These are phyloP conservation scores for Cotesia vestalis DNA, from an alignment of 1,140 invertebrate genomes.

Conservation along the genomic window DNA sequence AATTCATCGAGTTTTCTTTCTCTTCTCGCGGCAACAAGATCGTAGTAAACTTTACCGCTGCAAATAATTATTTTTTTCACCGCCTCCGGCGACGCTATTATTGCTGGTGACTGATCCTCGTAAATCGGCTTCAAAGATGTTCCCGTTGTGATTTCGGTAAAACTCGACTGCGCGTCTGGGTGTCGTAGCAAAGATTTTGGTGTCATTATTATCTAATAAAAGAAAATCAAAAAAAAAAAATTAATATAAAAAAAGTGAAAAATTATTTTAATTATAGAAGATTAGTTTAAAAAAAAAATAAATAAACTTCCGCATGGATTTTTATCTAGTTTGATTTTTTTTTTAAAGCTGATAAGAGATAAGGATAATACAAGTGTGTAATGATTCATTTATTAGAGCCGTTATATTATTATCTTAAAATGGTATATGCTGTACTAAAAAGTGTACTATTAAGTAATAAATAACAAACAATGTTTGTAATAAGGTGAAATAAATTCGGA, in stretches of 20 bases:
- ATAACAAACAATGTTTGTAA: background rate
- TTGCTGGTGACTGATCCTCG: constrained; percentile 63
- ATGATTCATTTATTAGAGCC: background rate
- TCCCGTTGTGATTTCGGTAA: constrained; percentile 73
- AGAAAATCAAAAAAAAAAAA: too few relatives aligned
- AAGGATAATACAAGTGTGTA: background rate
- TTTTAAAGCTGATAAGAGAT: constrained; percentile 1
- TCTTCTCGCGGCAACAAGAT: constrained; percentile 74
- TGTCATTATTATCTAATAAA: constrained; percentile 70
- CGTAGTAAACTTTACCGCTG: constrained; percentile 87
- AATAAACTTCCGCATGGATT: constrained; percentile 1
- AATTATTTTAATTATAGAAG: background rate
- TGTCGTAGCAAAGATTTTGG: constrained; percentile 83
- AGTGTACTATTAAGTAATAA: background rate
- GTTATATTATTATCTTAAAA: background rate
- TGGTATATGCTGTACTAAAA: background rate
- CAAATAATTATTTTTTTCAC: constrained; percentile 83
- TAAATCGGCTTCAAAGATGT: constrained; percentile 66
- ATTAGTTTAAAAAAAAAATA: background rate
- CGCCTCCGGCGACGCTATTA: constrained; percentile 68
- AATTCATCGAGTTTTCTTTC: constrained; percentile 73
- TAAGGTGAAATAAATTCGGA: background rate
- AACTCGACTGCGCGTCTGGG: constrained; percentile 74
- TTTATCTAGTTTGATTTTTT: background rate
- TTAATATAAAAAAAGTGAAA: background rate